phyloP scores from a whole-genome alignment of 2,888 invertebrate species.

The Incurvaria masculella region DNA sequence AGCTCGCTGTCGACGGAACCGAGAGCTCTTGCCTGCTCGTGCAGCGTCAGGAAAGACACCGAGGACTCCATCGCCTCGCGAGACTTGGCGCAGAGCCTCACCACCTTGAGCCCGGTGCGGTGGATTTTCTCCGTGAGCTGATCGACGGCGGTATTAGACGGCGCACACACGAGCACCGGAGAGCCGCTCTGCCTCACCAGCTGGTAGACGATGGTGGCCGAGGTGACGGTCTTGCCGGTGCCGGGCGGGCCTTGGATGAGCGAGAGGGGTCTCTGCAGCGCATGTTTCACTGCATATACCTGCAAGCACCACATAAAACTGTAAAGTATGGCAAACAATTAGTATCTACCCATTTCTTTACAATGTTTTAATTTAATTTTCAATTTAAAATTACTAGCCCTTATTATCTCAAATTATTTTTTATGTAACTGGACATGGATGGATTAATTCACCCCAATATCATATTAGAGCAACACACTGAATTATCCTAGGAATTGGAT shows the following conservation, averaged over 20 bases:
- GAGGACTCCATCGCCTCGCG: conserved; percentile 98
- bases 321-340: neutral
- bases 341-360: neutral
- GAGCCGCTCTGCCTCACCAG: conserved; percentile 92
- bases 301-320: conserved; percentile 22
- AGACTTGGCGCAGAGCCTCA: conserved; percentile 95
- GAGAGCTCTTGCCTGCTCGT: conserved; percentile 95
- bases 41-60: conserved; percentile 93
- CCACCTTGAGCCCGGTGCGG: conserved; percentile 89
- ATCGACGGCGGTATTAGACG: conserved; percentile 98
- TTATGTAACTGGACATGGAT: too few species aligned
- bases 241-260: conserved; percentile 98
- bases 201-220: conserved; percentile 98
- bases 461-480: too few species aligned
- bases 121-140: conserved; percentile 99
- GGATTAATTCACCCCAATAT: too few species aligned
- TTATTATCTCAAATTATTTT: too few species aligned
- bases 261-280: conserved; percentile 91
- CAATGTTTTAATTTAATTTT: too few species aligned
- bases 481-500: too few species aligned
- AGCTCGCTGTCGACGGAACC: conserved; percentile 87
- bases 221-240: conserved; percentile 98
- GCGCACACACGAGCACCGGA: conserved; percentile 96
- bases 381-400: too few species aligned
- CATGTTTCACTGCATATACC: conserved; percentile 98